Conservation (phyloP, 2,113 vertebrate species). For the Ptychochromis oligacanthus region DNA sequence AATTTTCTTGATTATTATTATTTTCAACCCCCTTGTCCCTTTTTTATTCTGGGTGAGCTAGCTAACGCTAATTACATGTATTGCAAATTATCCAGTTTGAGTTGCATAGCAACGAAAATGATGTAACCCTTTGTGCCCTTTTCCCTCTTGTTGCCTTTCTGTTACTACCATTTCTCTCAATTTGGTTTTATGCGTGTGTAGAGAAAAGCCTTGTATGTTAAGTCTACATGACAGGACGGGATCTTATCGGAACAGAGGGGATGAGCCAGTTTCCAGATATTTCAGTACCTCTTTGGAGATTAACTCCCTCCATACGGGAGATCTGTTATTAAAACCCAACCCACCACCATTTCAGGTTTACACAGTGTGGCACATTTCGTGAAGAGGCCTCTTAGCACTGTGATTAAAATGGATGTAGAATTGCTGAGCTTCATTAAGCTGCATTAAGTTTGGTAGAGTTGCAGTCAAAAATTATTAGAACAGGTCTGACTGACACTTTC, state of each 20-base stretch:
- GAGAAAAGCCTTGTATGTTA: conserved; percentile 2
- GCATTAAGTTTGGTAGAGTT: neutral
- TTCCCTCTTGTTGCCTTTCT: conserved; percentile 35
- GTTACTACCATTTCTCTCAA: conserved; percentile 13
- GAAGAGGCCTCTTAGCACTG: neutral
- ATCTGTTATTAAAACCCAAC: neutral
- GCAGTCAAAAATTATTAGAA: neutral
- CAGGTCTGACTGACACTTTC: neutral
- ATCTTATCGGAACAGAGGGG: neutral
- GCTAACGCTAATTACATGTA: conserved; percentile 63
- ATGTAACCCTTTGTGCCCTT: conserved; percentile 49
- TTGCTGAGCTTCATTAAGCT: neutral
- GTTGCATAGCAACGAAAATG: conserved; percentile 62
- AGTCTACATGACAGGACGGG: neutral
- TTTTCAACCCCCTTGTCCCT: conserved; percentile 42
- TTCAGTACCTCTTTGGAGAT: neutral
- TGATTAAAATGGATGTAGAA: neutral
- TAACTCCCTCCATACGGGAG: neutral
- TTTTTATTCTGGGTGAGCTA: conserved; percentile 50
- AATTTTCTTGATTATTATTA: conserved; percentile 64
- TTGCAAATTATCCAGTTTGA: conserved; percentile 62
- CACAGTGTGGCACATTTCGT: neutral
- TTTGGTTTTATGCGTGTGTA: conserved; percentile 14
- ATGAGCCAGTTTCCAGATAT: neutral
- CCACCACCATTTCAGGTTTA: neutral